Conservation (phyloP, 2,113 vertebrate genomes). For the Puntigrus tetrazona region DNA sequence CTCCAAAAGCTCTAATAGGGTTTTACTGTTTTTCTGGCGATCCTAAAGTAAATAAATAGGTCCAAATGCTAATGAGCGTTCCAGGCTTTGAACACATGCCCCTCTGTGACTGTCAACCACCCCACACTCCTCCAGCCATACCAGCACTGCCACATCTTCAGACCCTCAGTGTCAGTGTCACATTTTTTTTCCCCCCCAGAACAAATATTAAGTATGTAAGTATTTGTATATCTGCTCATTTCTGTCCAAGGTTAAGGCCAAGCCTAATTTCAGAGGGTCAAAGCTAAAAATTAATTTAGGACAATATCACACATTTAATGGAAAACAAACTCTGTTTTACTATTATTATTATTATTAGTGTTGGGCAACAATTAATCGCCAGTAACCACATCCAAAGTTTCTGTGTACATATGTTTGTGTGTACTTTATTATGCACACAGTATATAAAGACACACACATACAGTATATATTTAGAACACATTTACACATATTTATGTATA, state of each 20-base stretch:
- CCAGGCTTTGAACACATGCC: constrained; percentile 75
- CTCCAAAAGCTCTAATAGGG: constrained; percentile 71
- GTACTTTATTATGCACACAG: no score
- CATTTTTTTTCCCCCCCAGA: constrained; percentile 48
- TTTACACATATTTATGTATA: no score
- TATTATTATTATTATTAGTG: neutral
- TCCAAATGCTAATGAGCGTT: constrained; percentile 75
- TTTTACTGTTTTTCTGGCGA: constrained; percentile 74
- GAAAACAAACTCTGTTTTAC: neutral
- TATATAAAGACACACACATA: no score
- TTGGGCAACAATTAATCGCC: no score
- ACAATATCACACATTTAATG: neutral
- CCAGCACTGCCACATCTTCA: constrained; percentile 56
- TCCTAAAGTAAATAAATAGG: constrained; percentile 78
- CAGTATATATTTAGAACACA: no score
- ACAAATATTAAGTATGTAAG: constrained; percentile 63
- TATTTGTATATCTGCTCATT: constrained; percentile 59
- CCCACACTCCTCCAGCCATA: constrained; percentile 52
- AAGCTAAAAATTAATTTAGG: neutral
- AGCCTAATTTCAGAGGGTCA: neutral
- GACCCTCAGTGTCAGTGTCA: constrained; percentile 57
- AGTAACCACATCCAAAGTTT: no score
- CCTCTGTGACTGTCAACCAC: constrained; percentile 69
- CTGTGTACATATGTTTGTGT: no score
- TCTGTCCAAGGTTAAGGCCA: constrained; percentile 12